These are phyloP conservation scores for Toxotes chatareus DNA, from an alignment of 2,113 vertebrate genomes.

Conservation along the genomic window DNA sequence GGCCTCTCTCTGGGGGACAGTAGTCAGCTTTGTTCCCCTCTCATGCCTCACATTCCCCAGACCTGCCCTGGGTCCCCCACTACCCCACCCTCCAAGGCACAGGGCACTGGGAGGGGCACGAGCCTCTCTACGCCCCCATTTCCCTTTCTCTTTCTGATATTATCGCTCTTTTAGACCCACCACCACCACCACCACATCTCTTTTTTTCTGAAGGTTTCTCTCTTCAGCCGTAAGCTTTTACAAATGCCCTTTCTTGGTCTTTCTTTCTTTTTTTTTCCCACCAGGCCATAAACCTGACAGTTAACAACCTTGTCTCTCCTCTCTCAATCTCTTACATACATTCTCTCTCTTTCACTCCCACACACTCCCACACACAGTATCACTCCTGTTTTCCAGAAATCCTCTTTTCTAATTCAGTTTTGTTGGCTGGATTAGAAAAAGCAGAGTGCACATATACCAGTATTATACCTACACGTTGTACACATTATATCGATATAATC, in stretches of 20 bases:
- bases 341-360: conserved; percentile 45
- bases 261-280: conserved; percentile 43
- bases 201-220: conserved; percentile 28
- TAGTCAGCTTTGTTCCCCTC: conserved; percentile 81
- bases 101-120: conserved; percentile 68
- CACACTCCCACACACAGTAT: conserved; percentile 6
- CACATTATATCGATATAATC: not conserved
- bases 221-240: conserved; percentile 46
- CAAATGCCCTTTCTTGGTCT: conserved; percentile 53
- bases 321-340: conserved; percentile 32
- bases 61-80: conserved; percentile 71
- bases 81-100: conserved; percentile 64
- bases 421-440: not conserved
- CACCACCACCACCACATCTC: conserved; percentile 6
- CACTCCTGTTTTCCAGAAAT: not conserved
- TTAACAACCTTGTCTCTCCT: conserved; percentile 53
- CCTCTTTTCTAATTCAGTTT: conserved; percentile 13
- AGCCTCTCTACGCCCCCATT: conserved; percentile 58
- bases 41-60: conserved; percentile 84
- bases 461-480: not conserved
- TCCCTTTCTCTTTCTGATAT: conserved; percentile 65
- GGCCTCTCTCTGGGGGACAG: conserved; percentile 84
- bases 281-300: conserved; percentile 54
- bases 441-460: not conserved
- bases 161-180: conserved; percentile 56